phyloP scores from a whole-genome alignment of 2,113 vertebrate genomes.

The Ramphastos sulfuratus region DNA sequence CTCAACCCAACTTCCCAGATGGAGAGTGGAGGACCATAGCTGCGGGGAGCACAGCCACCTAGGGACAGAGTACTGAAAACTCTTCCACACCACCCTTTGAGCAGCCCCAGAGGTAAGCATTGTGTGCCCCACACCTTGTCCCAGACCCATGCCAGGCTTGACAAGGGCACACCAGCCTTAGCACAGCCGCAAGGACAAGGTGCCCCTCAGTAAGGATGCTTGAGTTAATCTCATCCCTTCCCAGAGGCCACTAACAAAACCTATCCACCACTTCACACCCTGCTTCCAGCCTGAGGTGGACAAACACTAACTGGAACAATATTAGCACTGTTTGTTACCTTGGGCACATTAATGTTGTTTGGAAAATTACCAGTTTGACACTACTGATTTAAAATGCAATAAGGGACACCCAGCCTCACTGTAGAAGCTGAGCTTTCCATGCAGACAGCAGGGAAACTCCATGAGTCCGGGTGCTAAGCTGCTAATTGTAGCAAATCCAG shows the following conservation, averaged over 20 bases:
- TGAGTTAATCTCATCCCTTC: not conserved
- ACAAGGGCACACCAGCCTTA: not conserved
- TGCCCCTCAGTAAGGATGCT: not conserved
- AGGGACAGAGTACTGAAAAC: not conserved
- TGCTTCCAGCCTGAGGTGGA: not conserved
- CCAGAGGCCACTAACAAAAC: not conserved
- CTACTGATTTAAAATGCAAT: conserved; percentile 60
- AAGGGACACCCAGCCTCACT: conserved; percentile 11
- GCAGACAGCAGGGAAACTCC: not conserved
- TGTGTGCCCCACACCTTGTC: not conserved
- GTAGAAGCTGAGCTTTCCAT: not conserved
- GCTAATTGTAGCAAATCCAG: conserved; percentile 36
- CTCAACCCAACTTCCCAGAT: fast-evolving
- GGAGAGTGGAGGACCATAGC: not conserved
- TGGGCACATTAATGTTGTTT: not conserved
- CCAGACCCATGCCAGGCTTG: not conserved
- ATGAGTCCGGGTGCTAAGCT: not conserved
- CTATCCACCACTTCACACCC: not conserved
- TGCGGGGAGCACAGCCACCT: not conserved
- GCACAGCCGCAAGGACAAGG: fast-evolving
- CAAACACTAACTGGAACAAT: not conserved
- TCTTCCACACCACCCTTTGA: not conserved
- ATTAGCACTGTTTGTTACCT: conserved; percentile 39
- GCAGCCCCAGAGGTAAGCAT: fast-evolving
- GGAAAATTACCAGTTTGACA: not conserved